phyloP scores from a whole-genome alignment of 2,797 vertebrate species.

The Sebastes iracundus region DNA sequence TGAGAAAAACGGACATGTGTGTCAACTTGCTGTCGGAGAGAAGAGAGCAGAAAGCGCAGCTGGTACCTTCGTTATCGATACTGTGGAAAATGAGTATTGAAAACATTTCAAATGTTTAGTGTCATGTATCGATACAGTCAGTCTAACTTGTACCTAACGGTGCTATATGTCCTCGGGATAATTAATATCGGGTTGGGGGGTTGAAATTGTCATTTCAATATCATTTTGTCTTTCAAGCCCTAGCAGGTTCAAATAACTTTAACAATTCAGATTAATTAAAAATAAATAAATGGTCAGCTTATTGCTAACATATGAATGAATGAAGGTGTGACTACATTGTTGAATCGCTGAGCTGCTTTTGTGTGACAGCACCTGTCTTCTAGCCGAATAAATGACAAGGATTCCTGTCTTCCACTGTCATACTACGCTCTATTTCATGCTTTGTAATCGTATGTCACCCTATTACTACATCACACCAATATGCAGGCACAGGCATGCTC shows the following conservation, averaged over 20 bases:
- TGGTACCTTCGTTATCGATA: too few species aligned
- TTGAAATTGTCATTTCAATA: background rate
- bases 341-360: background rate
- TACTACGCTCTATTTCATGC: background rate
- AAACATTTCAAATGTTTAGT: too few species aligned
- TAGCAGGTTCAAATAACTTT: background rate
- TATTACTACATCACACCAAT: conserved; percentile 23
- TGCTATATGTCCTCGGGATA: background rate
- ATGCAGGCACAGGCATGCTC: conserved; percentile 28
- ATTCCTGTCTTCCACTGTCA: conserved; percentile 4
- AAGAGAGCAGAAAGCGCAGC: too few species aligned
- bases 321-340: background rate
- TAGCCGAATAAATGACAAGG: background rate
- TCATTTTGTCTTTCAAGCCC: background rate
- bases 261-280: background rate
- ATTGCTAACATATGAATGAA: background rate
- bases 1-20: too few species aligned
- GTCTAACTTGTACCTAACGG: background rate
- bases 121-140: background rate
- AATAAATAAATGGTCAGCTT: background rate
- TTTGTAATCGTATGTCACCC: background rate
- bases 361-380: background rate
- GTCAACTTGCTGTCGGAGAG: too few species aligned
- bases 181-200: background rate
- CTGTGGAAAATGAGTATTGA: too few species aligned